Conservation (phyloP, 2,113 vertebrate genomes). For the Pogonocichla stellata region DNA sequence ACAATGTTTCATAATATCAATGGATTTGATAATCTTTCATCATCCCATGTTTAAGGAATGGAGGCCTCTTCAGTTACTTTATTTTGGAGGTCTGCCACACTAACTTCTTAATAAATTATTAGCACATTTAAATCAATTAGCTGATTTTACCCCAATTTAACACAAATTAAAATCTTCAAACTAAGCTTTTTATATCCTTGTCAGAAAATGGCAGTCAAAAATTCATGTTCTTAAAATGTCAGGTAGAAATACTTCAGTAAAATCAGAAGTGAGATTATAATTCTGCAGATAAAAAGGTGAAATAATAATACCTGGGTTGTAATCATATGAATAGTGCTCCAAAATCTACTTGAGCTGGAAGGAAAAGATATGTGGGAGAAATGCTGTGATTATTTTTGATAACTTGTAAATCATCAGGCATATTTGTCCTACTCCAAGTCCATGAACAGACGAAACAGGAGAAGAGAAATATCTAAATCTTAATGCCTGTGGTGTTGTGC, state of each 20-base stretch:
- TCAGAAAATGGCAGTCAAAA: not conserved
- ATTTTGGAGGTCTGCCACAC: not conserved
- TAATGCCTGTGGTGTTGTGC: not conserved
- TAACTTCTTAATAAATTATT: not conserved
- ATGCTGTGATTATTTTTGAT: not conserved
- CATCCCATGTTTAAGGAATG: not conserved
- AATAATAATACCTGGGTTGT: not conserved
- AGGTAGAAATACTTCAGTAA: not conserved
- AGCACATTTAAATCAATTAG: not conserved
- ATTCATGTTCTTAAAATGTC: not conserved
- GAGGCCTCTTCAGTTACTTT: not conserved
- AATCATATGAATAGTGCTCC: not conserved
- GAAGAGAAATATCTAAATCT: not conserved
- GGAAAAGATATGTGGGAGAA: not conserved
- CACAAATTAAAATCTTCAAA: not conserved
- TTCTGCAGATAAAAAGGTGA: not conserved
- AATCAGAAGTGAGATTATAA: not conserved
- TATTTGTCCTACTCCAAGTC: not conserved
- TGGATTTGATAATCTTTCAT: not conserved
- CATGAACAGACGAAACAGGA: not conserved
- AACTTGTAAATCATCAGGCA: not conserved
- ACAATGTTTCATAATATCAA: not conserved
- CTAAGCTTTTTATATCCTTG: not conserved
- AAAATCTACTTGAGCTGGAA: not conserved
- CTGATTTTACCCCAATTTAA: not conserved